A percentile compares a stretch with the other conserved stretches of the same genome.
These are phyloP conservation scores for Tiliacea citrago DNA, from an alignment of 2,888 invertebrate genomes.

Conservation along the genomic window DNA sequence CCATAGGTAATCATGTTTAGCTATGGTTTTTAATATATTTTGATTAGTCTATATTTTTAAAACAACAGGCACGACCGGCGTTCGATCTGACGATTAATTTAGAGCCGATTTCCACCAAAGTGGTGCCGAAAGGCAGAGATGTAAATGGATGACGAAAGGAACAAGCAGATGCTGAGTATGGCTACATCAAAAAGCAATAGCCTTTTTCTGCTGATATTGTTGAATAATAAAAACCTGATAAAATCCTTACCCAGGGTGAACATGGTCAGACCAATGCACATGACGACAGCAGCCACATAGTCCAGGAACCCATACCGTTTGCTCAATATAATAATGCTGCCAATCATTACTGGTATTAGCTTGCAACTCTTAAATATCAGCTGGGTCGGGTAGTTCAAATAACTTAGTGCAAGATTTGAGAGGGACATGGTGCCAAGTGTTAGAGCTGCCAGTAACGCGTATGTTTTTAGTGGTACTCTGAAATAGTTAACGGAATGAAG, in stretches of 20 bases:
- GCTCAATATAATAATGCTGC: slow-evolving; percentile 97
- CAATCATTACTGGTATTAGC: slow-evolving; percentile 98
- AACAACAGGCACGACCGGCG: neutral
- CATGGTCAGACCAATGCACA: slow-evolving; percentile 97
- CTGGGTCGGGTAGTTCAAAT: slow-evolving; percentile 99
- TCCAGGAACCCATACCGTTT: slow-evolving; percentile 96
- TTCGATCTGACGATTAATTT: neutral
- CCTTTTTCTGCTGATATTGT: neutral
- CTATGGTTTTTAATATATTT: neutral
- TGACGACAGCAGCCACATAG: slow-evolving; percentile 95
- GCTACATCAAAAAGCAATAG: neutral
- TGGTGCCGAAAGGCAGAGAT: no score
- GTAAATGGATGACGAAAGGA: neutral
- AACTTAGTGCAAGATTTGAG: slow-evolving; percentile 98
- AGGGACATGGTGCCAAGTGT: slow-evolving; percentile 99
- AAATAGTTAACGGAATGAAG: slow-evolving; percentile 68
- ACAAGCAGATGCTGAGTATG: neutral
- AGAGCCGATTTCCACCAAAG: neutral
- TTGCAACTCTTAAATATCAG: slow-evolving; percentile 99
- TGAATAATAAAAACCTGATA: neutral
- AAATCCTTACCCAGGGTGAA: slow-evolving; percentile 95
- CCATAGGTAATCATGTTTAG: no score
- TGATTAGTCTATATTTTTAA: neutral
- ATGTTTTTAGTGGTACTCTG: slow-evolving; percentile 96
- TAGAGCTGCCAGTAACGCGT: slow-evolving; percentile 95